A percentile compares a stretch with the other conserved stretches of the same genome.
phyloP scores from a whole-genome alignment of 2,797 vertebrate species.

The Perodicticus potto region DNA sequence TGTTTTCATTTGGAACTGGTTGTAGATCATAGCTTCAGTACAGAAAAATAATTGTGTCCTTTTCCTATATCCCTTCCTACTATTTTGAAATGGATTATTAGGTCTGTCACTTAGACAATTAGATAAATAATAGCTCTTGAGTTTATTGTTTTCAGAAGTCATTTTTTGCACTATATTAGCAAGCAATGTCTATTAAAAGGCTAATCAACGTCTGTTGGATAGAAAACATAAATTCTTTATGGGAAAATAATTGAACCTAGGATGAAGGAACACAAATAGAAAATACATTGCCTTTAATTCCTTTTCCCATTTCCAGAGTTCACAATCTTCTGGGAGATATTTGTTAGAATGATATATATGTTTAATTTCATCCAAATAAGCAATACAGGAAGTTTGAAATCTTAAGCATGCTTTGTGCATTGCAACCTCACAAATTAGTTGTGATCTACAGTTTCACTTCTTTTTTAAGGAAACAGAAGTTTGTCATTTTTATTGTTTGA shows the following conservation, averaged over 20 bases:
- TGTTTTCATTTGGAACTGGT: background rate
- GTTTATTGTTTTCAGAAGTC: constrained; percentile 80
- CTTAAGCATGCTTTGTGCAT: constrained; percentile 76
- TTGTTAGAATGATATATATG: constrained; percentile 88
- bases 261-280: constrained; percentile 82
- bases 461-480: constrained; percentile 57
- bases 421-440: constrained; percentile 79
- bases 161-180: constrained; percentile 73
- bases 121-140: constrained; percentile 78
- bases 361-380: constrained; percentile 88
- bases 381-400: constrained; percentile 81
- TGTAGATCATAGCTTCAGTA: background rate
- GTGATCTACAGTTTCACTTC: constrained; percentile 68
- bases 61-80: background rate
- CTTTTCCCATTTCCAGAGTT: constrained; percentile 82
- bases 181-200: constrained; percentile 71
- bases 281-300: constrained; percentile 87
- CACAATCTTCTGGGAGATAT: constrained; percentile 85
- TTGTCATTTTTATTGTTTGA: constrained; percentile 68
- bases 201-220: constrained; percentile 80
- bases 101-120: constrained; percentile 59
- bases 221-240: constrained; percentile 84
- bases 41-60: background rate
- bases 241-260: constrained; percentile 85
- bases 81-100: constrained; percentile 77